Conservation (phyloP, 2,888 invertebrate genomes). For the Cosmorhoe ocellata region DNA sequence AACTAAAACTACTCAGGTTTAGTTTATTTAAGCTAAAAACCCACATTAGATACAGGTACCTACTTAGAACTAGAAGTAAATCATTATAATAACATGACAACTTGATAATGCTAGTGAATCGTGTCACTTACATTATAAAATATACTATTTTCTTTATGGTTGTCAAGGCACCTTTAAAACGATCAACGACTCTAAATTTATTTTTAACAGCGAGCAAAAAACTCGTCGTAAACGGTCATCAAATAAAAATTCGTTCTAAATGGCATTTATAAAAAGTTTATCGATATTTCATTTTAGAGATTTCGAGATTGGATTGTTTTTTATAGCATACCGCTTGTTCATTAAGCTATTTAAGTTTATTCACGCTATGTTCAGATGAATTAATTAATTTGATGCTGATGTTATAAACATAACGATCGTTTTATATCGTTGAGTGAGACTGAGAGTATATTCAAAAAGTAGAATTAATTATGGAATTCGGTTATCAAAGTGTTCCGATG, state of each 20-base stretch:
- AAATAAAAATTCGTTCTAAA: conserved; percentile 39
- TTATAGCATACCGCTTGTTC: conserved; percentile 33
- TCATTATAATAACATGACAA: no score
- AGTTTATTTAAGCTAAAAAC: neutral
- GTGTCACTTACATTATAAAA: conserved; percentile 8
- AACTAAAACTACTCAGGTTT: neutral
- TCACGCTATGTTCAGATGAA: conserved; percentile 10
- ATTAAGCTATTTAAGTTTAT: conserved; percentile 29
- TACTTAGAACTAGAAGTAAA: no score
- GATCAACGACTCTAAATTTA: conserved; percentile 47
- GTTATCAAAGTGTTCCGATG: no score
- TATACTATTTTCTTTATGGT: conserved; percentile 9
- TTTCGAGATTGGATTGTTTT: conserved; percentile 29
- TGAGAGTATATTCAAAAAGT: no score
- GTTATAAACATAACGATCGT: conserved; percentile 4
- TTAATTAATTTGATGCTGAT: conserved; percentile 10
- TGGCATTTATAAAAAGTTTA: conserved; percentile 35
- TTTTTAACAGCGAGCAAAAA: conserved; percentile 39
- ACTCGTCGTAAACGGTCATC: conserved; percentile 32
- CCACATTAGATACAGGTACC: no score
- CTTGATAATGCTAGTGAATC: no score
- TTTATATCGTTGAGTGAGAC: neutral
- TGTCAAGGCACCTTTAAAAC: conserved; percentile 45
- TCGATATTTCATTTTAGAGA: conserved; percentile 30
- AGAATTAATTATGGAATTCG: no score